These are phyloP conservation scores for Synergus japonicus DNA, from an alignment of 2,888 invertebrate genomes.

Conservation along the genomic window DNA sequence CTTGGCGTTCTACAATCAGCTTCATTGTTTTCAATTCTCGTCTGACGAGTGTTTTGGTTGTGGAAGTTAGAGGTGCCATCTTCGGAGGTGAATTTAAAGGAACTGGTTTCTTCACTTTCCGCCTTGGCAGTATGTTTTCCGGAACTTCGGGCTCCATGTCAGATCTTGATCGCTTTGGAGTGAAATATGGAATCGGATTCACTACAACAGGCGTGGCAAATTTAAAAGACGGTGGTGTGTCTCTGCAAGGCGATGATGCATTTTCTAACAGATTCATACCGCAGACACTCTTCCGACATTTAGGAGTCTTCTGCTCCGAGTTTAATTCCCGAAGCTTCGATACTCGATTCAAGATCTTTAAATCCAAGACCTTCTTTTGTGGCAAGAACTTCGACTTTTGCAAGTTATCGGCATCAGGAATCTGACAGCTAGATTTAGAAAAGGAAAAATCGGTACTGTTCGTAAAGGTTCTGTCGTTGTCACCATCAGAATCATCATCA, in stretches of 20 bases:
- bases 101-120: slow-evolving; percentile 58
- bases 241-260: slow-evolving; percentile 71
- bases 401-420: neutral
- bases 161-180: slow-evolving; percentile 69
- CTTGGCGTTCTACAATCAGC: slow-evolving; percentile 59
- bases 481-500: neutral
- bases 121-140: slow-evolving; percentile 10
- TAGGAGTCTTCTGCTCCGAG: slow-evolving; percentile 22
- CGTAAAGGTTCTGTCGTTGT: neutral
- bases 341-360: neutral
- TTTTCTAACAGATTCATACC: slow-evolving; percentile 68
- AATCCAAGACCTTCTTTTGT: neutral
- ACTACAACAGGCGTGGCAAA: neutral
- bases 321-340: neutral
- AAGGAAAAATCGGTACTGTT: neutral
- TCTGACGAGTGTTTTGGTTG: slow-evolving; percentile 58
- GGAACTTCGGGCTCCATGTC: slow-evolving; percentile 55
- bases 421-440: neutral
- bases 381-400: neutral
- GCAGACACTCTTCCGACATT: slow-evolving; percentile 41
- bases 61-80: slow-evolving; percentile 5
- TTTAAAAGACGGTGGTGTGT: slow-evolving; percentile 68
- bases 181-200: slow-evolving; percentile 61
- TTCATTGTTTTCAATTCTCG: slow-evolving; percentile 71
- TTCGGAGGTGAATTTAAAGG: slow-evolving; percentile 33